phyloP scores from a whole-genome alignment of 2,888 invertebrate genomes.

The Embidobia sp. region DNA sequence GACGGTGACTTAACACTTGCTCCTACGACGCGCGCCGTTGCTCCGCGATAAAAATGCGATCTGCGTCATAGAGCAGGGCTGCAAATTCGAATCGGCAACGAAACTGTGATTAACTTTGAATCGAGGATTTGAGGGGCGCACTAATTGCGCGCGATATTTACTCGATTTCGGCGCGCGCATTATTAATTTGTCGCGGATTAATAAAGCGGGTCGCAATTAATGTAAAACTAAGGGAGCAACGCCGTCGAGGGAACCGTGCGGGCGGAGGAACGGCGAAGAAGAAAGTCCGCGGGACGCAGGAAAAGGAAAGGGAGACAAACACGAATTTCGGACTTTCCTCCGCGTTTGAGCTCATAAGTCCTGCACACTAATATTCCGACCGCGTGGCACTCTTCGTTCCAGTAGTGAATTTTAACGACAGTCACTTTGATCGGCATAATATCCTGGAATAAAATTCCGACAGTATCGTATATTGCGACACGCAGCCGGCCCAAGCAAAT shows the following conservation, averaged over 20 bases:
- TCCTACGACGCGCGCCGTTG: constrained; percentile 27
- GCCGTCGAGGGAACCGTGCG: no score
- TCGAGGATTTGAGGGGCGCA: no score
- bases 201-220: no score
- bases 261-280: no score
- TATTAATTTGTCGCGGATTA: no score
- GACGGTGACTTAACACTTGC: constrained; percentile 62
- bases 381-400: constrained; percentile 61
- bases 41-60: constrained; percentile 50
- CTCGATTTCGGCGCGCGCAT: no score
- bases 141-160: no score
- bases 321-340: constrained; percentile 42
- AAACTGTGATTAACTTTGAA: no score
- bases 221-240: no score
- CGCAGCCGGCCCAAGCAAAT: constrained; percentile 25
- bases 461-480: constrained; percentile 54
- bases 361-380: constrained; percentile 64
- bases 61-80: constrained; percentile 46
- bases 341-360: constrained; percentile 44
- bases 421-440: constrained; percentile 67
- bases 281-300: no score
- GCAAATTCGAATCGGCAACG: constrained; percentile 42
- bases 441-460: constrained; percentile 60
- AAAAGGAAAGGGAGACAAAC: no score
- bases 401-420: constrained; percentile 66